Evolutionary conservation across 2,113 vertebrate species (phyloP).

Genomic region (Cygnus atratus): DNA sequence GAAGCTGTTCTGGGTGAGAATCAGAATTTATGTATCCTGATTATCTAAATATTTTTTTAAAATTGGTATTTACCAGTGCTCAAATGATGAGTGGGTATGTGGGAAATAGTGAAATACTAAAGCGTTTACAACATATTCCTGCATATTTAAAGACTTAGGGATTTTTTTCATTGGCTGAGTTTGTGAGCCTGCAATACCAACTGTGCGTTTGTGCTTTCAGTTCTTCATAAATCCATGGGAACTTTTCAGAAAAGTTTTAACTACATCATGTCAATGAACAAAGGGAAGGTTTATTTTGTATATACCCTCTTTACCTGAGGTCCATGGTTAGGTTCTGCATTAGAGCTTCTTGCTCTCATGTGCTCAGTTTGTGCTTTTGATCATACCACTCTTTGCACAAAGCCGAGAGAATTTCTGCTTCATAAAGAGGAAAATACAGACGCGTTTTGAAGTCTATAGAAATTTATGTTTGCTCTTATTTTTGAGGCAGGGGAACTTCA

Average conservation of each 20-base stretch:
- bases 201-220: not conserved
- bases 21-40: not conserved
- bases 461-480: conserved; percentile 65
- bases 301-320: conserved; percentile 43
- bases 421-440: conserved; percentile 61
- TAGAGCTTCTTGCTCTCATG: conserved; percentile 2
- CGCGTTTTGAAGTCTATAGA: conserved; percentile 55
- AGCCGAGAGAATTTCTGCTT: conserved; percentile 54
- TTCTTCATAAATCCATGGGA: conserved; percentile 3
- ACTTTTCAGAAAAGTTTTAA: conserved; percentile 49
- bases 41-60: not conserved
- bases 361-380: conserved; percentile 56
- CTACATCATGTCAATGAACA: conserved; percentile 11
- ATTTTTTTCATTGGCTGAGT: not conserved
- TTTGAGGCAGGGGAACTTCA: conserved; percentile 48
- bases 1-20: not conserved
- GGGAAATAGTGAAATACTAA: not conserved
- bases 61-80: not conserved
- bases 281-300: conserved; percentile 53
- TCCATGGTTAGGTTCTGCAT: conserved; percentile 16
- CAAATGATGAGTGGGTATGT: not conserved
- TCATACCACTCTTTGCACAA: conserved; percentile 56
- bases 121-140: not conserved
- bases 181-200: not conserved
- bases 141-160: not conserved